Conservation (phyloP, 2,888 invertebrate genomes). For the Lissonota sp. region DNA sequence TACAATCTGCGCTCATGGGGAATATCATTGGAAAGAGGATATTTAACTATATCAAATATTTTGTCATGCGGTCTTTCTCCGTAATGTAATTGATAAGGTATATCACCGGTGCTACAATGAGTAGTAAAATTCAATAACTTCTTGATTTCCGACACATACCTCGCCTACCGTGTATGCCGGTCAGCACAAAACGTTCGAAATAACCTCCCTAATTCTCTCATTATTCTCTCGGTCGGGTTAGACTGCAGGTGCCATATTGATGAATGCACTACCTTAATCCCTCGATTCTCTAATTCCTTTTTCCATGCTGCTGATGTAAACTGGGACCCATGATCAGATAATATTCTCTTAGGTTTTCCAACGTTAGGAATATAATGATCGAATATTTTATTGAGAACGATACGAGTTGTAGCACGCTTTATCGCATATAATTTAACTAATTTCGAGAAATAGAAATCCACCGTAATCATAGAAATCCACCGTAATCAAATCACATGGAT, state of each 20-base stretch:
- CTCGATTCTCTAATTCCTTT: neutral
- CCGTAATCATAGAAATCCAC: too few relatives aligned
- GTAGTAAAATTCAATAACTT: too few relatives aligned
- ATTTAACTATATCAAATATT: neutral
- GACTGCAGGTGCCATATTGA: constrained; percentile 13
- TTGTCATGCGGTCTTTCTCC: neutral
- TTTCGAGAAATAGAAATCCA: constrained; percentile 61
- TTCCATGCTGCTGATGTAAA: constrained; percentile 9
- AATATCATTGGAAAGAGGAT: neutral
- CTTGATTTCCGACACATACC: too few relatives aligned
- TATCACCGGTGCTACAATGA: neutral
- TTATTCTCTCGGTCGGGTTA: constrained; percentile 13
- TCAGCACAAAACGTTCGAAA: too few relatives aligned
- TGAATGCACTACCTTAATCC: too few relatives aligned
- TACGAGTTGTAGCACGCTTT: constrained; percentile 59
- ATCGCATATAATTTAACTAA: constrained; percentile 68
- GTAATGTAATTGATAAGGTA: constrained; percentile 5
- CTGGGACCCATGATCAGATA: constrained; percentile 67
- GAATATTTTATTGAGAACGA: constrained; percentile 27
- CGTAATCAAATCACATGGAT: neutral
- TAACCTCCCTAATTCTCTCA: neutral
- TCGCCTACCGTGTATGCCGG: too few relatives aligned
- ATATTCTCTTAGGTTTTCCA: constrained; percentile 39
- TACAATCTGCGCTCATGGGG: neutral
- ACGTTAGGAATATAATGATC: constrained; percentile 18